Evolutionary conservation across 2,888 invertebrate species (phyloP).

Genomic region (Ptilodon capucinus): DNA sequence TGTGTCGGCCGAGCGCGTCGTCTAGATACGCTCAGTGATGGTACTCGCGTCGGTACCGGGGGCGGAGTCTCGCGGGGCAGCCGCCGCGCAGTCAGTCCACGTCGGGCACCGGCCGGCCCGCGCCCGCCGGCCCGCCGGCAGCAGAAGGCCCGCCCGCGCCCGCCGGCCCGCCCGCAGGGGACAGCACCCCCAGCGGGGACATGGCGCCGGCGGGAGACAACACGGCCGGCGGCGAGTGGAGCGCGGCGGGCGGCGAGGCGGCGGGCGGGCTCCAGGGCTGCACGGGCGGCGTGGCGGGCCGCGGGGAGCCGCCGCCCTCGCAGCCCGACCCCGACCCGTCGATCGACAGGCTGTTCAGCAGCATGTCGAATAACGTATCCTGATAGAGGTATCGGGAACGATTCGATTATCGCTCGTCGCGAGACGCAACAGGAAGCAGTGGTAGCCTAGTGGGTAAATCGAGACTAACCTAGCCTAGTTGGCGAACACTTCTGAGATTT

Average conservation of each 20-base stretch:
- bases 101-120: slow-evolving; percentile 12
- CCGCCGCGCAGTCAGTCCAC: slow-evolving; percentile 32
- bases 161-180: slow-evolving; percentile 9
- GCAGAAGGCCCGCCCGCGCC: slow-evolving; percentile 16
- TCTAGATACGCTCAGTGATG: slow-evolving; percentile 37
- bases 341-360: slow-evolving; percentile 65
- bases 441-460: too few species aligned
- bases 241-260: slow-evolving; percentile 21
- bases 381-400: too few species aligned
- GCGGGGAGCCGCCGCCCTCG: slow-evolving; percentile 31
- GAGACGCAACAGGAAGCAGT: too few species aligned
- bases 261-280: slow-evolving; percentile 60
- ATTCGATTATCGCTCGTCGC: too few species aligned
- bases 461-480: too few species aligned
- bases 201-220: slow-evolving; percentile 9
- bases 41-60: slow-evolving; percentile 44
- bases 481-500: too few species aligned
- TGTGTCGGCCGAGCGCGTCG: too few species aligned
- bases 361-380: slow-evolving; percentile 75
- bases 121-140: slow-evolving; percentile 7
- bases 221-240: slow-evolving; percentile 17
- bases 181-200: too few species aligned
- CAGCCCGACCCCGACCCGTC: slow-evolving; percentile 39
- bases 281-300: slow-evolving; percentile 57
- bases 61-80: slow-evolving; percentile 12